Conservation (phyloP, 2,888 invertebrate species). For the Helicoverpa assulta region DNA sequence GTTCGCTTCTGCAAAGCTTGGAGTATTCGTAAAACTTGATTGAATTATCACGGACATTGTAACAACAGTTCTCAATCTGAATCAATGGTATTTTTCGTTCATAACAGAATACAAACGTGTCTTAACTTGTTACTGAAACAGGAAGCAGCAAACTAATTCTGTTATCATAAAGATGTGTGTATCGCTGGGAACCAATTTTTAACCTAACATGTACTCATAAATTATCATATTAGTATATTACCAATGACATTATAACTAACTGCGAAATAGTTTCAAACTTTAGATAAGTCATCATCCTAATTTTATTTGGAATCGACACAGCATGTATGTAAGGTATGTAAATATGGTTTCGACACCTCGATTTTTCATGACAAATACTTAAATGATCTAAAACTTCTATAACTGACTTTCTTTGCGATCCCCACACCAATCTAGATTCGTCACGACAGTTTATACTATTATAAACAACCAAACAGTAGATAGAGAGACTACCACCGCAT, state of each 20-base stretch:
- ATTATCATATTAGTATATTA: too few relatives aligned
- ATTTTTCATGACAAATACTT: too few relatives aligned
- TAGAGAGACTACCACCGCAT: neutral
- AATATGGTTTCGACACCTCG: too few relatives aligned
- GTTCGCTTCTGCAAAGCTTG: constrained; percentile 14
- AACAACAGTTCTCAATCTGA: neutral
- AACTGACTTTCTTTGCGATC: too few relatives aligned
- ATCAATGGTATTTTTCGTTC: neutral
- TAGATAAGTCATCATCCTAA: too few relatives aligned
- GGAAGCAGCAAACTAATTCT: constrained; percentile 31
- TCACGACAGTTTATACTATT: too few relatives aligned
- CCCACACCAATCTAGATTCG: too few relatives aligned
- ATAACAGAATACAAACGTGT: constrained; percentile 25
- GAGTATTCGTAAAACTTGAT: neutral
- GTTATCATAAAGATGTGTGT: constrained; percentile 41
- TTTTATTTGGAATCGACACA: too few relatives aligned
- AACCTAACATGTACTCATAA: constrained; percentile 2
- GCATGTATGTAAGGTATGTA: too few relatives aligned
- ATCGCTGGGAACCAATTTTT: constrained; percentile 28
- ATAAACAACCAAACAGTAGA: neutral
- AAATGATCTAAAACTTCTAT: too few relatives aligned
- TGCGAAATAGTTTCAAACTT: too few relatives aligned
- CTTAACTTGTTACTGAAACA: constrained; percentile 46
- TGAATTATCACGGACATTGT: neutral
- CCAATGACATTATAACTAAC: too few relatives aligned